These are phyloP conservation scores for Leptoteleia sp. DNA, from an alignment of 1,140 invertebrate genomes.

Conservation along the genomic window DNA sequence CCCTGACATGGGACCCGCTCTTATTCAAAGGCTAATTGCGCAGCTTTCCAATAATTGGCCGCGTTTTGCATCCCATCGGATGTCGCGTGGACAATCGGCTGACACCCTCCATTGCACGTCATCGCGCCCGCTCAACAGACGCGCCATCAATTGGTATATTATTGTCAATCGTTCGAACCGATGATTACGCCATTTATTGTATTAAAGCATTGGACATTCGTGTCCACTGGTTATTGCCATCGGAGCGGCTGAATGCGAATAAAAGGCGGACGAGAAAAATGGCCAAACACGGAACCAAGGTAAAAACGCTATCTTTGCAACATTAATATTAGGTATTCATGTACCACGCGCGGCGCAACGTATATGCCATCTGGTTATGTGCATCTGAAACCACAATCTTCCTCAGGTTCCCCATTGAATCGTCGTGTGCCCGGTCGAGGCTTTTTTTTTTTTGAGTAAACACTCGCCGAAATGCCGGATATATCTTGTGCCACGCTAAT, in stretches of 20 bases:
- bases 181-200: constrained; percentile 59
- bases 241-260: too few relatives aligned
- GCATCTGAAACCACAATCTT: constrained; percentile 66
- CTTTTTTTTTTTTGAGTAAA: constrained; percentile 53
- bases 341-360: constrained; percentile 39
- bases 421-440: constrained; percentile 54
- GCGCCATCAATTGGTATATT: constrained; percentile 33
- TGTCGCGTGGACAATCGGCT: constrained; percentile 35
- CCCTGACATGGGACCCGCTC: constrained; percentile 11
- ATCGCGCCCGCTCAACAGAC: constrained; percentile 15
- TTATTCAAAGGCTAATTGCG: constrained; percentile 38
- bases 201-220: constrained; percentile 38
- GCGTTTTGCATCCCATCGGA: constrained; percentile 18
- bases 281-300: constrained; percentile 15
- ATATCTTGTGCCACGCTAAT: constrained; percentile 49
- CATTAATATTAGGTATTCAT: constrained; percentile 46
- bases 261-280: constrained; percentile 17
- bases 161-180: constrained; percentile 24
- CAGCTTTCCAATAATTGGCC: constrained; percentile 20
- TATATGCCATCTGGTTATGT: constrained; percentile 58
- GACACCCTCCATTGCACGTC: constrained; percentile 35
- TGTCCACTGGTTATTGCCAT: constrained; percentile 61
- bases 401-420: constrained; percentile 51
- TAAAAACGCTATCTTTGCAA: constrained; percentile 45
- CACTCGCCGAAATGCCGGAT: constrained; percentile 59